A percentile compares a stretch with the other conserved stretches of the same genome.
These are phyloP conservation scores for Latrodectus hesperus DNA, from an alignment of 2,888 invertebrate genomes.

Conservation along the genomic window DNA sequence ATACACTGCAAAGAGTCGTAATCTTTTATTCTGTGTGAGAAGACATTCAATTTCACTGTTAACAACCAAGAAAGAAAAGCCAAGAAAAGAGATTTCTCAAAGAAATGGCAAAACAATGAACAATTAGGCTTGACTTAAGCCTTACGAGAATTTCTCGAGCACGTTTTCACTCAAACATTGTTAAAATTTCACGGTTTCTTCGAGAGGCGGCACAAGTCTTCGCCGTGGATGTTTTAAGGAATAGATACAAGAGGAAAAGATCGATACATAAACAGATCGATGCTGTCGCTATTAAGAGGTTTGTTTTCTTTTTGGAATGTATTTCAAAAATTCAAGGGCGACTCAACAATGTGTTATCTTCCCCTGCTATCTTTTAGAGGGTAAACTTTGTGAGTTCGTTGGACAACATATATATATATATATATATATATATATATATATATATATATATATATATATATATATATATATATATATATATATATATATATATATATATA, in stretches of 20 bases:
- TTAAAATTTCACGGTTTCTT: neutral
- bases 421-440: too few species aligned
- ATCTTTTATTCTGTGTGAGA: too few species aligned
- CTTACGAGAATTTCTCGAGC: neutral
- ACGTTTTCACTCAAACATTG: neutral
- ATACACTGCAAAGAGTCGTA: too few species aligned
- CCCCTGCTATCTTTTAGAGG: too few species aligned
- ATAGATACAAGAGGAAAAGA: neutral
- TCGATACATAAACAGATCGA: constrained; percentile 2
- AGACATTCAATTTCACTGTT: too few species aligned
- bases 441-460: too few species aligned
- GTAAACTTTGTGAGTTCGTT: too few species aligned
- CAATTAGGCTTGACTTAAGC: neutral
- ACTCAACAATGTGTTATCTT: neutral
- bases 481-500: too few species aligned
- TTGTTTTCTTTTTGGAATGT: neutral
- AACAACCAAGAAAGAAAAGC: too few species aligned
- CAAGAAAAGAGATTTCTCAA: too few species aligned
- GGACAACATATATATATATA: too few species aligned
- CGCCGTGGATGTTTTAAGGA: neutral
- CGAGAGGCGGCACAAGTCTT: neutral
- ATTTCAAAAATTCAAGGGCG: neutral
- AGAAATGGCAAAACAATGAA: neutral
- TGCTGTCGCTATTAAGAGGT: constrained; percentile 2
- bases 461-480: too few species aligned